Evolutionary conservation across 2,797 vertebrate species (phyloP).

Genomic region (Mus minutoides): DNA sequence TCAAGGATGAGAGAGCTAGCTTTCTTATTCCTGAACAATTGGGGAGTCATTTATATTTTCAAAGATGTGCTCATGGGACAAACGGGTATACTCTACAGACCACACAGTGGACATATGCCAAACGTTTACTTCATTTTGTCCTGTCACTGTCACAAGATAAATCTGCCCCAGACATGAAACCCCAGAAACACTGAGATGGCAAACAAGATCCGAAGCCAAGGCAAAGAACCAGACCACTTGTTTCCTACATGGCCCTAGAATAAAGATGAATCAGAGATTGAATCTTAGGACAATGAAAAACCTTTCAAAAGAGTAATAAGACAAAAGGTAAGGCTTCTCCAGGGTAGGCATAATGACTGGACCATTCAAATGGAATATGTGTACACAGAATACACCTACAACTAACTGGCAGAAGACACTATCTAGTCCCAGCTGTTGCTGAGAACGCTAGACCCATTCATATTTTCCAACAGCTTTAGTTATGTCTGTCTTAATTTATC

Average conservation of each 20-base stretch:
- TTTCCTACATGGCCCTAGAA: background rate
- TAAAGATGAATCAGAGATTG: background rate
- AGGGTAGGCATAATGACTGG: background rate
- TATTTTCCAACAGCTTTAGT: slow-evolving; percentile 49
- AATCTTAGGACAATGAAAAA: background rate
- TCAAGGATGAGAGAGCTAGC: background rate
- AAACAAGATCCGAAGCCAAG: background rate
- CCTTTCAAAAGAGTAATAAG: background rate
- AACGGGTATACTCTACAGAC: background rate
- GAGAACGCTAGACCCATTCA: slow-evolving; percentile 26
- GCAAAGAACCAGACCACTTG: background rate
- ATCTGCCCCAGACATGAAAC: background rate
- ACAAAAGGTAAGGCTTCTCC: background rate
- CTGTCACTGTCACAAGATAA: background rate
- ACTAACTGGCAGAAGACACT: background rate
- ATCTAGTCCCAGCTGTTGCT: background rate
- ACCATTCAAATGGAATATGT: background rate
- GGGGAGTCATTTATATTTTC: background rate
- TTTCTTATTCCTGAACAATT: background rate
- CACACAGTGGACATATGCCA: background rate
- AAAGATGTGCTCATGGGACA: background rate
- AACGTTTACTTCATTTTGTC: background rate
- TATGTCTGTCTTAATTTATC: slow-evolving; percentile 51
- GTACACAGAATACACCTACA: background rate
- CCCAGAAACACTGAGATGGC: background rate